phyloP scores from a whole-genome alignment of 2,888 invertebrate species.

The Escarpia spicata region DNA sequence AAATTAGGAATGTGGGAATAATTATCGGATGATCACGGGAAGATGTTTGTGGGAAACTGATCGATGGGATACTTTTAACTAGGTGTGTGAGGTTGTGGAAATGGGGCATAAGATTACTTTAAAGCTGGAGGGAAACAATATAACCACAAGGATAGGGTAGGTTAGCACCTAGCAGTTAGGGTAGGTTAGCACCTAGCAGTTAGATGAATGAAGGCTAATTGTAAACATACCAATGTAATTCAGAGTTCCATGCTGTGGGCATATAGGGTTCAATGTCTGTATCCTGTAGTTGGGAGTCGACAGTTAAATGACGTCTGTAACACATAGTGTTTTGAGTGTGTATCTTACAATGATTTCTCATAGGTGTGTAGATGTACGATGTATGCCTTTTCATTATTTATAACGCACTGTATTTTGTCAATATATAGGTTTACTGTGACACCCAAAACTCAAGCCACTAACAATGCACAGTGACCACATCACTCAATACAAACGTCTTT shows the following conservation, averaged over 20 bases:
- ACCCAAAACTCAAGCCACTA: too few relatives aligned
- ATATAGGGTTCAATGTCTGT: too few relatives aligned
- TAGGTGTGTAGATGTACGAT: background rate
- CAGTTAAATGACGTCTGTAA: too few relatives aligned
- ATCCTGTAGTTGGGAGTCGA: too few relatives aligned
- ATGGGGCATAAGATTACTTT: background rate
- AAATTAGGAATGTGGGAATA: background rate
- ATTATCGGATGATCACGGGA: background rate
- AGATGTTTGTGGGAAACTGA: background rate
- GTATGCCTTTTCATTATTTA: background rate
- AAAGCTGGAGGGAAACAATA: background rate
- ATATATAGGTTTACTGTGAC: too few relatives aligned
- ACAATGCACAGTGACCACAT: too few relatives aligned
- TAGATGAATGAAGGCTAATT: background rate
- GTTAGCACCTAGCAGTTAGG: background rate
- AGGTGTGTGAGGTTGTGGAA: background rate
- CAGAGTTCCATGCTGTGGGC: too few relatives aligned
- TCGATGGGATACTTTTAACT: background rate
- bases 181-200: background rate
- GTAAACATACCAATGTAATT: background rate
- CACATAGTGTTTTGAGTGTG: background rate
- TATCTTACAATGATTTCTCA: background rate
- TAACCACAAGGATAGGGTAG: background rate
- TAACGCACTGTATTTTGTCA: background rate
- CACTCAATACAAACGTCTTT: too few relatives aligned